Percentiles rank a stretch among this genome's conserved stretches.
Conservation (phyloP, 2,888 invertebrate species). For the Buathra laborator region DNA sequence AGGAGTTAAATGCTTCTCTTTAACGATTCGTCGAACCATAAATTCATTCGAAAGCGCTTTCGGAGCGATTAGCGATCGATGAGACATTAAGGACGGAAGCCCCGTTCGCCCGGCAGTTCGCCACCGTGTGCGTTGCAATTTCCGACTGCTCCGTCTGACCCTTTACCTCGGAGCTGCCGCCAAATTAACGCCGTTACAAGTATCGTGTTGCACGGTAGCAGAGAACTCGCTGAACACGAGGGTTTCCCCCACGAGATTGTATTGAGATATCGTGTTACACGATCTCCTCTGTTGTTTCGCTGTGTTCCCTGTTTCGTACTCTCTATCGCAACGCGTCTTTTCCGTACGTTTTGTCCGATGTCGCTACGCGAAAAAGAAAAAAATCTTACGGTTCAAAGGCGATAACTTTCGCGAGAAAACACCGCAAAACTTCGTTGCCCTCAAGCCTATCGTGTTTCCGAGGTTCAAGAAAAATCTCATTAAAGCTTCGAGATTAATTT, state of each 20-base stretch:
- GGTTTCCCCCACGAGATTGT: slow-evolving; percentile 32
- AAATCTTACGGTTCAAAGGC: slow-evolving; percentile 39
- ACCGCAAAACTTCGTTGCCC: background rate
- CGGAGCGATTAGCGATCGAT: slow-evolving; percentile 75
- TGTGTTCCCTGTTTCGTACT: slow-evolving; percentile 2
- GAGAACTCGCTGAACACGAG: slow-evolving; percentile 13
- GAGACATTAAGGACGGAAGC: slow-evolving; percentile 68
- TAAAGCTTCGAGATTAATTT: background rate
- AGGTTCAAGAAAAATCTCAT: background rate
- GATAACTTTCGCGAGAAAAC: slow-evolving; percentile 1
- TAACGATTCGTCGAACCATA: slow-evolving; percentile 59
- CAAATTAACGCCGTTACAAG: slow-evolving; percentile 67
- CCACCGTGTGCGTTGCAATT: slow-evolving; percentile 75
- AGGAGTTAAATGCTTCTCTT: background rate
- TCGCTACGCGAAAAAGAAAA: slow-evolving; percentile 49
- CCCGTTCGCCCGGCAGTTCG: slow-evolving; percentile 70
- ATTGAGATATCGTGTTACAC: slow-evolving; percentile 55
- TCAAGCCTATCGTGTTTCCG: background rate
- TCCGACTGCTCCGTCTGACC: slow-evolving; percentile 66
- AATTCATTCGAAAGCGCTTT: slow-evolving; percentile 75
- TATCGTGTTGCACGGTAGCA: slow-evolving; percentile 15
- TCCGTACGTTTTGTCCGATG: slow-evolving; percentile 11
- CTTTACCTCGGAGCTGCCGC: slow-evolving; percentile 39
- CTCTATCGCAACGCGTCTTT: background rate
- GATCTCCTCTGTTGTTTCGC: slow-evolving; percentile 4